Base-by-base conservation (phyloP, 2,888 invertebrate genomes). In the Latheticus oryzae region DNA sequence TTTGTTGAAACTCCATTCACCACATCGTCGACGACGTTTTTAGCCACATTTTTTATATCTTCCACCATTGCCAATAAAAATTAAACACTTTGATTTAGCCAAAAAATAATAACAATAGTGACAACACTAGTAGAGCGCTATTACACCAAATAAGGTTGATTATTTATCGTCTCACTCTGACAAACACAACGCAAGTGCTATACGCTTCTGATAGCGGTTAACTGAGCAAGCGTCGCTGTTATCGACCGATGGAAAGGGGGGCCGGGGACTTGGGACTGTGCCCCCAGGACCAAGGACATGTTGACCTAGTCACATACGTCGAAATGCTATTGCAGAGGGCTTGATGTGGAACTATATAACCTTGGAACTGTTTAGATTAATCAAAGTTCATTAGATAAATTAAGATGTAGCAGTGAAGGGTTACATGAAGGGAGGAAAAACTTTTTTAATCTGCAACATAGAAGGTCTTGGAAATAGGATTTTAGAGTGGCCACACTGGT, bases 21-120 rank as follows among this genome's bases (percentile, higher is more conserved):
- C 42, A 78, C 76, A 45, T 78, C 78, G 52, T 76, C 74, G 16
- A 79, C 75, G 28, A 78, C 69, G 40, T 71, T 73, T 61, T 73
- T 73, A 2, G 78, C 79, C 4, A 43, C 56, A 16, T 67, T 65
- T 55, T 68, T 69, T 37, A 71, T 65, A 21, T 71, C 69, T 42
- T 71, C 71, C 42, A 66, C 66, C 71, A 71, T 71, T 11, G 53
- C 55, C n/a, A n/a, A n/a, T n/a, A n/a, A n/a, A n/a, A n/a, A n/a
- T n/a, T n/a, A 50, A n/a, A 13, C 13, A 15, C 23, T 43, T 28
- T 23, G 5, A 13, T 5, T 16, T n/a, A n/a, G n/a, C n/a, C n/a
- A n/a, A n/a, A n/a, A n/a, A n/a, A n/a, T 13, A 33, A 28, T 8
- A 33, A 33, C 33, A 16, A 13, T 24, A 40, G 15, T 5, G 15